These are phyloP conservation scores for Anabacerthia variegaticeps DNA, from an alignment of 2,797 vertebrate species.

Conservation along the genomic window DNA sequence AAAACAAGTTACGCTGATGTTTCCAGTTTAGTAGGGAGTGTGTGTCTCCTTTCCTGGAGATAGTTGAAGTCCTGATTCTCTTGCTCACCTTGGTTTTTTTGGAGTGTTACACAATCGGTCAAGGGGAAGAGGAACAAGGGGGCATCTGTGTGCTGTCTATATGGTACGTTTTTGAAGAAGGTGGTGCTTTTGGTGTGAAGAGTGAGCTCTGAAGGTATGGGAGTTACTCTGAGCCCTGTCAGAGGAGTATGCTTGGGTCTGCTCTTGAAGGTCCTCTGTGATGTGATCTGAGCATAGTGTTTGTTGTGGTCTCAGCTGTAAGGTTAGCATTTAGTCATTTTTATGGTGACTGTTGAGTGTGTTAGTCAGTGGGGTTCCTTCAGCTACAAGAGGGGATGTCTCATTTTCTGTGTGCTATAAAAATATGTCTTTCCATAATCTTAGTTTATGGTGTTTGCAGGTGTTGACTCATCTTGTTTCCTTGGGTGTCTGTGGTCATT, in stretches of 20 bases:
- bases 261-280: background rate
- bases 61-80: background rate
- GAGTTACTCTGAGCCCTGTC: background rate
- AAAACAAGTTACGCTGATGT: background rate
- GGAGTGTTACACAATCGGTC: background rate
- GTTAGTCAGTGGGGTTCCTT: rapidly evolving
- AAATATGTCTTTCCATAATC: background rate
- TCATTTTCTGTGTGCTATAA: background rate
- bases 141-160: background rate
- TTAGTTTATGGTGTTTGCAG: background rate
- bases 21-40: background rate
- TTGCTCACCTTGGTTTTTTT: background rate
- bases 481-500: background rate
- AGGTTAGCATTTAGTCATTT: background rate
- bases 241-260: background rate
- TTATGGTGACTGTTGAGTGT: background rate
- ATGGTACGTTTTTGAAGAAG: background rate
- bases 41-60: background rate
- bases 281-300: rapidly evolving
- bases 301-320: background rate
- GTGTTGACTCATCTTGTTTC: background rate
- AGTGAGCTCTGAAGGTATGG: background rate
- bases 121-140: background rate
- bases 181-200: background rate
- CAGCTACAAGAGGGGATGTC: background rate